Conservation (phyloP, 2,113 vertebrate genomes). For the Alethe castanea region DNA sequence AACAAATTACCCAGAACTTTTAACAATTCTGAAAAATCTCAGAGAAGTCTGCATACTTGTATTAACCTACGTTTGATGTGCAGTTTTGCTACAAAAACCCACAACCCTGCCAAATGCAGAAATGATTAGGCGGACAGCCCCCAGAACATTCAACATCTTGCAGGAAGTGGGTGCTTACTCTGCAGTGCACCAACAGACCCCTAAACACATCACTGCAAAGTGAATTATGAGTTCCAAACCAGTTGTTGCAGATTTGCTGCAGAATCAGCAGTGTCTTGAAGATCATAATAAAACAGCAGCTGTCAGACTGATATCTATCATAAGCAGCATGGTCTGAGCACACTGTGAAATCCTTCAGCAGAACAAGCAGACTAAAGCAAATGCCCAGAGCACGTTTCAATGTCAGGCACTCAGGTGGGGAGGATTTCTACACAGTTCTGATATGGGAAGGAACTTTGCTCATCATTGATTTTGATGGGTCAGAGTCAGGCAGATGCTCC, state of each 20-base stretch:
- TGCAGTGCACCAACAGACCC: not conserved
- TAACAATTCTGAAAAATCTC: not conserved
- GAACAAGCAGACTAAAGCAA: not conserved
- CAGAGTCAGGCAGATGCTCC: not conserved
- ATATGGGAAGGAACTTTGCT: not conserved
- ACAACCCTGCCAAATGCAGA: not conserved
- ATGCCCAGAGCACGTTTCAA: not conserved
- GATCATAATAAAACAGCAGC: not conserved
- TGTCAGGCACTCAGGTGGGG: not conserved
- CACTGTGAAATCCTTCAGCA: not conserved
- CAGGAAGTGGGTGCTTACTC: not conserved
- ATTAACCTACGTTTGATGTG: not conserved
- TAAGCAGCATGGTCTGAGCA: not conserved
- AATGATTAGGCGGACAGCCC: fast-evolving
- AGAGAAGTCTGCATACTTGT: not conserved
- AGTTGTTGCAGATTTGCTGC: not conserved
- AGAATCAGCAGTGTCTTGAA: not conserved
- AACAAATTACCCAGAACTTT: not conserved
- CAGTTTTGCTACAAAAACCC: not conserved
- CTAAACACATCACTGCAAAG: not conserved
- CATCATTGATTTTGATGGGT: not conserved
- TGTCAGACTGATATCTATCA: not conserved
- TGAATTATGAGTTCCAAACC: not conserved
- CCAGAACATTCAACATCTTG: not conserved
- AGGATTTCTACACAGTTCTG: not conserved